Base-by-base conservation (phyloP, 2,888 invertebrate species). In the Acanthacorydalis orientalis region DNA sequence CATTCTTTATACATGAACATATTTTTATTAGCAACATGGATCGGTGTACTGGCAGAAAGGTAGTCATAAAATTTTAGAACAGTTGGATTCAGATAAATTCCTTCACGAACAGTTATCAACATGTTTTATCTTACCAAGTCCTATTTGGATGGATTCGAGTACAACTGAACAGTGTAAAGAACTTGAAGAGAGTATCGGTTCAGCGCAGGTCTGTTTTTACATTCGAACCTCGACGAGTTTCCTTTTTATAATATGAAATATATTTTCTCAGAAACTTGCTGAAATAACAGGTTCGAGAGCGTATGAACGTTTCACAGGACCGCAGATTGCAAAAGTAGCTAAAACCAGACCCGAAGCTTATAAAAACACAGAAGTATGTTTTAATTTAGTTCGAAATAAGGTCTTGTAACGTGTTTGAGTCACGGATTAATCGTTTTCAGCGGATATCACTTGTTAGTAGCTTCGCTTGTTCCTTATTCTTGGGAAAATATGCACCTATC, bases 121-220 rank as follows among this genome's bases (percentile, higher is more conserved):
- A 6, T 68, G 71, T 0, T 97, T 97, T 64, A 79, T 87, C 11
- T 62, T 87, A 0, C 77, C 86, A 53, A 87, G 91, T 9, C 96
- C 97, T 0, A 80, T 95, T 12, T 97, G 97, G 97, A 91, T 95
- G 91, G 96, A 97, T 64, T 83, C 86, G 4, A 90, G 85, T 54
- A 91, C 80, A 54, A 73, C 73, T 0, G 66, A 69, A 37, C 80
- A 90, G 59, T 92, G 92, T 61, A 68, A 70, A 50, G 71, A 80
- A 52, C 67, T 97, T 50, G 95, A 96, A 65, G 75, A 80, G 31
- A 78, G 77, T 15, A 74, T 90, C 9, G 93, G 92, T 3, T 92
- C 66, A 16, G 55, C 65, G 31, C 53, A 58, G 54, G 86, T 86
- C 62, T 56, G 55, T n/a, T n/a, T n/a, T n/a, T n/a, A 37, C 14